These are phyloP conservation scores for Psephotus haematonotus DNA, from an alignment of 2,113 vertebrate species.

Conservation along the genomic window DNA sequence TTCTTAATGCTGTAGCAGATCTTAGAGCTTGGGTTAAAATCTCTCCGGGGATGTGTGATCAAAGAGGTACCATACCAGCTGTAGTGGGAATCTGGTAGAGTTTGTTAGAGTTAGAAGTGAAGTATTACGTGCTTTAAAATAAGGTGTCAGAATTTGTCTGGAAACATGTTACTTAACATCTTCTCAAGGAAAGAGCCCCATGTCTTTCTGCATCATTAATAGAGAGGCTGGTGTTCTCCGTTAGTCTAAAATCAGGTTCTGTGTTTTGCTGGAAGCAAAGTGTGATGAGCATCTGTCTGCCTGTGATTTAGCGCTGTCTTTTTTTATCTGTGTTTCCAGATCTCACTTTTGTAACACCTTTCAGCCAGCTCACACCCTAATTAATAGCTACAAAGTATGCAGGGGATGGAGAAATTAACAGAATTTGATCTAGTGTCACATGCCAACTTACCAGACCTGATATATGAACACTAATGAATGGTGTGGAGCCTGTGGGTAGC, in stretches of 20 bases:
- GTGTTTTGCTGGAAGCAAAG: not conserved
- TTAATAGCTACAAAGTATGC: not conserved
- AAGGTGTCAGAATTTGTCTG: not conserved
- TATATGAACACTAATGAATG: not conserved
- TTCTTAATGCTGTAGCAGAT: not conserved
- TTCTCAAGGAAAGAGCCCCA: not conserved
- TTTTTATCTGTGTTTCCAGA: not conserved
- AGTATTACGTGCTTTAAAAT: not conserved
- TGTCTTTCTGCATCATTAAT: not conserved
- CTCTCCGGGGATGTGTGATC: accelerated
- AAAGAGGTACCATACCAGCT: accelerated
- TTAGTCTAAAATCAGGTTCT: not conserved
- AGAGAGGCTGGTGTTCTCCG: not conserved
- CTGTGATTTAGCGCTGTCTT: not conserved
- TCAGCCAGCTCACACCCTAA: not conserved
- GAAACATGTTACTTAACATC: not conserved
- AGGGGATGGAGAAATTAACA: not conserved
- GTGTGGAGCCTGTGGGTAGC: not conserved
- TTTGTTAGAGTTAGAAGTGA: not conserved
- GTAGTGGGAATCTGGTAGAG: not conserved
- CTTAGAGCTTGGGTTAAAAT: not conserved
- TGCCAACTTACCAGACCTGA: not conserved
- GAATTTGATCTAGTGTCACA: not conserved
- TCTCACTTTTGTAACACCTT: not conserved
- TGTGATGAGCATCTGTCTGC: not conserved